Evolutionary conservation across 1,140 invertebrate genomes (phyloP).

Genomic region (Hirudo medicinalis): DNA sequence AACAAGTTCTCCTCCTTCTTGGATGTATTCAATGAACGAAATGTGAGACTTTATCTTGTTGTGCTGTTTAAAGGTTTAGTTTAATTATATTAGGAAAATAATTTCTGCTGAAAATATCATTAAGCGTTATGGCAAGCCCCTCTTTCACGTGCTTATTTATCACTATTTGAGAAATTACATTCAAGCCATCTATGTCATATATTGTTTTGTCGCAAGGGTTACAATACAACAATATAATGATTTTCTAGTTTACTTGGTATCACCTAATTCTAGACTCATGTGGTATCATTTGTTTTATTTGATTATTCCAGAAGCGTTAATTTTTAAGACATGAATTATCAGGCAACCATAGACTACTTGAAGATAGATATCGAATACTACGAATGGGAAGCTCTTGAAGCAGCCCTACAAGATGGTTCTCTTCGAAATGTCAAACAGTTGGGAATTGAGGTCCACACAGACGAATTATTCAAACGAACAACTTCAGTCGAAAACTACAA

Average conservation of each 20-base stretch:
- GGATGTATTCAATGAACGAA: not conserved
- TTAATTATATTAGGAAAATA: too few species aligned
- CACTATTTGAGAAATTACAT: too few species aligned
- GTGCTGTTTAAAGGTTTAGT: too few species aligned
- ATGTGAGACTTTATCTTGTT: too few species aligned
- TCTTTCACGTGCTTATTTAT: too few species aligned
- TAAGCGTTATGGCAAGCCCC: too few species aligned
- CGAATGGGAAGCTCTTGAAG: conserved; percentile 11
- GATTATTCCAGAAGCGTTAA: not conserved
- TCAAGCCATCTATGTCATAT: too few species aligned
- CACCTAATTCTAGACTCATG: not conserved
- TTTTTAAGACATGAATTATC: not conserved
- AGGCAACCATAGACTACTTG: not conserved
- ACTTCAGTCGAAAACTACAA: not conserved
- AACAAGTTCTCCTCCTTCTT: not conserved
- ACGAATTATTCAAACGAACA: not conserved
- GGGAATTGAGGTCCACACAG: conserved; percentile 11
- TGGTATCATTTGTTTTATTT: not conserved
- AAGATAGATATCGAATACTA: conserved; percentile 14
- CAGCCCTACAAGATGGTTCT: not conserved
- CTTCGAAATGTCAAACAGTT: conserved; percentile 13
- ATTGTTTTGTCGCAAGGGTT: too few species aligned
- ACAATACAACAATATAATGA: too few species aligned
- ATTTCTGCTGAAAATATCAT: too few species aligned
- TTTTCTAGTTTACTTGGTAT: too few species aligned